Evolutionary conservation across 37 sponge, comb jelly and placozoan genomes (phyloP).

Genomic region (Ephydatia muelleri): DNA sequence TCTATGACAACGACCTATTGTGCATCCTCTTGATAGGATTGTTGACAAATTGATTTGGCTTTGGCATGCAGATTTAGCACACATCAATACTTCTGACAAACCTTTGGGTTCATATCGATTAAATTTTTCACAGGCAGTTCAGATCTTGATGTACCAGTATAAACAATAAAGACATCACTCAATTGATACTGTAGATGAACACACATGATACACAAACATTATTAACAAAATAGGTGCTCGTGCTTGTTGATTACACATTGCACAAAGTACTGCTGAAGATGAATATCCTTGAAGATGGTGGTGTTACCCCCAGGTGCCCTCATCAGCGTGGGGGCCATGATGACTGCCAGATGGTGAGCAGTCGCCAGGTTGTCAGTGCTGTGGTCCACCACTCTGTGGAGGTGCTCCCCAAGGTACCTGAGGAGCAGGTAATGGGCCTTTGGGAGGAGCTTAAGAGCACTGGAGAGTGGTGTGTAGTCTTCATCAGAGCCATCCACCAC

Average conservation of each 20-base stretch:
- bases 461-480: slow-evolving; percentile 23
- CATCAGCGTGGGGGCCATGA: slow-evolving; percentile 84
- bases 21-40: too few species aligned
- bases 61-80: too few species aligned
- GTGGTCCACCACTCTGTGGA: slow-evolving; percentile 44
- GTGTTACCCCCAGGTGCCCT: slow-evolving; percentile 7
- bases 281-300: slow-evolving; percentile 31
- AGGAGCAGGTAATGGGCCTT: slow-evolving; percentile 62
- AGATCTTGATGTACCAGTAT: too few species aligned
- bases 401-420: slow-evolving; percentile 42
- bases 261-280: slow-evolving; percentile 41
- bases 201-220: too few species aligned
- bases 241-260: slow-evolving; percentile 42
- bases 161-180: too few species aligned
- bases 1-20: too few species aligned
- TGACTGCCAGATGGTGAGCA: slow-evolving; percentile 68
- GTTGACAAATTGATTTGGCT: too few species aligned
- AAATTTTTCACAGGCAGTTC: too few species aligned
- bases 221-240: slow-evolving; percentile 10
- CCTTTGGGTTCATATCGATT: too few species aligned
- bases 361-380: slow-evolving; percentile 63
- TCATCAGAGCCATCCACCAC: neutral
- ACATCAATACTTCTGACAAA: too few species aligned
- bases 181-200: too few species aligned
- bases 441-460: slow-evolving; percentile 42